phyloP scores from a whole-genome alignment of 2,113 vertebrate species.

The Grantiella picta region DNA sequence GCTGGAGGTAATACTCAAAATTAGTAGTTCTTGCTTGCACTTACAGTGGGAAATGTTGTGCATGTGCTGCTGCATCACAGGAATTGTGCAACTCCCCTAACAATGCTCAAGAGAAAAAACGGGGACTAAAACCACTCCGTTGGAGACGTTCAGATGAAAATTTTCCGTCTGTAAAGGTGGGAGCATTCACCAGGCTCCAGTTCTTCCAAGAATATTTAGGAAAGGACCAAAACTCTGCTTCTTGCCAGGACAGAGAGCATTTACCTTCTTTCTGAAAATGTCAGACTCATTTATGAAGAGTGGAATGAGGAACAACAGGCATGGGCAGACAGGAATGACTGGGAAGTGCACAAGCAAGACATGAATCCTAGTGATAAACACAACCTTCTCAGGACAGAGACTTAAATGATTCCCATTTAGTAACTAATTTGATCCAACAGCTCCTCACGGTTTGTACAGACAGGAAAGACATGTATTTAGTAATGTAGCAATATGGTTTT shows the following conservation, averaged over 20 bases:
- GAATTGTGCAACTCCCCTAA: neutral
- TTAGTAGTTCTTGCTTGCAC: neutral
- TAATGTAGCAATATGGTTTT: conserved; percentile 1
- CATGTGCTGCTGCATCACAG: neutral
- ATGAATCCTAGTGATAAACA: neutral
- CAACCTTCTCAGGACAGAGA: neutral
- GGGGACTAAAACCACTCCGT: neutral
- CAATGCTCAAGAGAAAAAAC: neutral
- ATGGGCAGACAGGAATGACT: neutral
- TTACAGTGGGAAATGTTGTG: neutral
- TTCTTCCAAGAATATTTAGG: neutral
- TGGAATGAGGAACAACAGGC: neutral
- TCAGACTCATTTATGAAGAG: neutral
- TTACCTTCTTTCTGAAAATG: neutral
- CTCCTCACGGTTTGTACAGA: neutral
- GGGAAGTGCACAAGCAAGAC: neutral
- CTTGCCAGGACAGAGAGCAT: neutral
- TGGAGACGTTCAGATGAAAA: neutral
- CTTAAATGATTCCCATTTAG: neutral
- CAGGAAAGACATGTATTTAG: neutral
- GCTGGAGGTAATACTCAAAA: neutral
- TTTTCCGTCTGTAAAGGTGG: neutral
- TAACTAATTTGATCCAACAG: neutral
- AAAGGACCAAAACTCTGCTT: neutral
- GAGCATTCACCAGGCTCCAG: neutral